Base-by-base conservation (phyloP, 2,888 invertebrate genomes). In the Coelopa pilipes region DNA sequence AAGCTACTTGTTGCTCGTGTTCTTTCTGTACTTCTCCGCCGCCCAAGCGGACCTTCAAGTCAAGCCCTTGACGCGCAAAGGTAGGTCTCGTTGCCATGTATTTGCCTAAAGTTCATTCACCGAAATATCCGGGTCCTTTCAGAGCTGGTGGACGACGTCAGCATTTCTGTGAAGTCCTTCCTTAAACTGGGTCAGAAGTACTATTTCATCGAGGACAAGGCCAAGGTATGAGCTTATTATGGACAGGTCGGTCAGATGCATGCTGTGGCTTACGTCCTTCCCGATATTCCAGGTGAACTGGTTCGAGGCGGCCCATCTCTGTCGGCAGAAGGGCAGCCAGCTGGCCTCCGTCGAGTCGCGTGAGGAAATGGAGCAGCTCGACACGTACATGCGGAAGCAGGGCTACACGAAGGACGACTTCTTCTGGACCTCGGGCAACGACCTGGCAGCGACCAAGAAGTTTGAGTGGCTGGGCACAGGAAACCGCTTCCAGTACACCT, bases 381-480 rank as follows among this genome's bases (percentile, higher is more conserved):
- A 79, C 7, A 78, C 78, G 71, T 78, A 82, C 55, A 75, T 83
- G 70, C 78, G 78, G 49, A 74, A 76, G 1, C 81, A 80, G 73
- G 81, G 80, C 0, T 82, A 76, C 19, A 78, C 79, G 70, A 75
- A 75, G 9, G 81, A 79, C 68, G 78, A 81, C 19, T 80, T 79
- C 60, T 84, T 82, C 50, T 84, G 84, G 84, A 70, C 81, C 66
- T 83, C 84, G 0, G 85, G 80, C 63, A 83, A 81, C 19, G 85
- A 84, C 76, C 74, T 84, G 45, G 79, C 79, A 67, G 76, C 78
- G 0, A 81, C 84, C 21, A 80, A 83, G 3, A 80, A 80, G 34
- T 83, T 83, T 75, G 80, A 81, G 46, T 83, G 82, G 82, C 75
- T 81, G 13, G 77, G 81, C 0, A 84, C 81, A 0, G 85, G 83